Evolutionary conservation across 2,113 vertebrate genomes (phyloP), one percentile per base, ranked within the genome.

Genomic region (Burhinus oedicnemus): DNA sequence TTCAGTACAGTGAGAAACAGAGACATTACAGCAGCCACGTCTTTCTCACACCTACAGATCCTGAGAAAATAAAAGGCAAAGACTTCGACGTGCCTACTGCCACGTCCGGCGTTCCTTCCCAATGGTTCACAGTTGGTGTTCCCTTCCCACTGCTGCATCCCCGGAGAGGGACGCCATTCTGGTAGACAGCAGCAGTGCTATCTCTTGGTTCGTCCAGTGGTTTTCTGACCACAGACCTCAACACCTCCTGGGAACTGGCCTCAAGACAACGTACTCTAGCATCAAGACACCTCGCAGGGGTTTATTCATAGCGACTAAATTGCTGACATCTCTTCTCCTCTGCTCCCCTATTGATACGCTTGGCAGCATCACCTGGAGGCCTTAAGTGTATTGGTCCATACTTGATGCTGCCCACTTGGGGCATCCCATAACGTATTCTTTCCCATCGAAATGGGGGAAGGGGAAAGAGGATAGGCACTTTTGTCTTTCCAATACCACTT

Each of bases 51-150:
- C n/a, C 70, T 65, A 64, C 30, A 68, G 36, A 78, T 64, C 27
- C n/a, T 1, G 15, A 80, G 62, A 69, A 84, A 72, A 85, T 17
- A 93, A 76, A 82, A 69, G 49, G 40, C 45, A 57, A 78, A 78
- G 49, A 40, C 17, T 72, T 40, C 1, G 2, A 51, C 27, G 55
- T 40, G 42, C 52, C 74, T 38, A 17, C 69, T 71, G 51, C 87
- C 58, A 55, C 0, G 0, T 83, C 52, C 66, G 68, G 47, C 1
- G 0, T 26, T 88, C 60, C n/a, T 47, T 68, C 61, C 66, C 5
- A 3, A 9, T 9, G 4, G 6, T 21, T 65, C 69, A 55, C 32
- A 62, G 22, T 0, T 5, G 0, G 32, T 23, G 27, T 1, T 72
- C 57, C 25, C 20, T 52, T 45, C 44, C 26, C 57, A 30, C 38